Evolutionary conservation across 2,888 invertebrate species (phyloP), one percentile per base, ranked within the genome.

Genomic region (Eupsilia transversa): DNA sequence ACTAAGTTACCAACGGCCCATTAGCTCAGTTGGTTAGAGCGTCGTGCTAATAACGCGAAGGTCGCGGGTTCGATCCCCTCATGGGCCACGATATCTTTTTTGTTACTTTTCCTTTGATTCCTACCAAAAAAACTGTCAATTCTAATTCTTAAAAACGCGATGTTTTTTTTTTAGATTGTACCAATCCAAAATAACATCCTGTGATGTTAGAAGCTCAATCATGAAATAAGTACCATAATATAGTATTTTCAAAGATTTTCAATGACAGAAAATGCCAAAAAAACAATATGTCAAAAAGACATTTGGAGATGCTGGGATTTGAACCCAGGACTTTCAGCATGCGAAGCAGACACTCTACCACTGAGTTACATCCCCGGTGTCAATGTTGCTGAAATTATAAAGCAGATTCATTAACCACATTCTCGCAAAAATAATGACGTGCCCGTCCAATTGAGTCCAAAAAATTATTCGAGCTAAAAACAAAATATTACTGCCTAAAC

Each of bases 281-380:
- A 12, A 0, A 33, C 23, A 23, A 30, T 27, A 14, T 0, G 0
- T 1, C 27, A 61, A 87, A 81, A 52, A 67, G 1, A 3, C n/a
- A 0, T 88, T 80, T 97, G 97, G 97, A 97, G 97, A 95, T 96
- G 96, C 96, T 96, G 97, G 97, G 97, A 97, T 97, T 97, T 97
- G 97, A 97, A 97, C 97, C 97, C 97, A 96, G 96, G 97, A 97
- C 97, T 97, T 97, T 97, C 97, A 97, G 97, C 97, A 97, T 97
- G 97, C 97, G 97, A 97, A 97, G 97, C 97, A 97, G 97, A 97
- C 97, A 97, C 97, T 97, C 96, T 96, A 95, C 95, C 96, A 95
- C 96, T 96, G 95, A 96, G 96, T 96, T 96, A 96, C 95, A 96
- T 93, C 95, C 96, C 96, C 95, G 88, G 7, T 87, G 2, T 0